phyloP scores from a whole-genome alignment of 1,140 invertebrate species.

The Scylla paramamosain region DNA sequence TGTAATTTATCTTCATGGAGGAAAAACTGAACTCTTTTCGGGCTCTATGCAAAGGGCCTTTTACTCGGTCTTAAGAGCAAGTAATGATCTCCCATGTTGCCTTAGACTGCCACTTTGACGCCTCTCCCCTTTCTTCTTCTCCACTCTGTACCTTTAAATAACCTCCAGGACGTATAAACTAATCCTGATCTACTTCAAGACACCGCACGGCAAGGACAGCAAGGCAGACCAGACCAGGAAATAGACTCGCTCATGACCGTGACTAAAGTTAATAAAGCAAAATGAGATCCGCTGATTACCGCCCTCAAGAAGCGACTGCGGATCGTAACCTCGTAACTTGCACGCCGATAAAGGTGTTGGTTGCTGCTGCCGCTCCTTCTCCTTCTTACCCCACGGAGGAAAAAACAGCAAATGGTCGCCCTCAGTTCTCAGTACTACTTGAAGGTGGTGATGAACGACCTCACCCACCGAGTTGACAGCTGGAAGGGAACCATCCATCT shows the following conservation, averaged over 20 bases:
- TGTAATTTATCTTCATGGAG: slow-evolving; percentile 52
- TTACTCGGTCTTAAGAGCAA: slow-evolving; percentile 2
- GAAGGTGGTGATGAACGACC: slow-evolving; percentile 53
- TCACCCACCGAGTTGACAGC: slow-evolving; percentile 36
- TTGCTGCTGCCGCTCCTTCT: neutral
- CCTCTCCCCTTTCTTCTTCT: neutral
- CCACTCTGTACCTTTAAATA: neutral
- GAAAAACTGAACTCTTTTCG: neutral
- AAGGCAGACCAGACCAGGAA: neutral
- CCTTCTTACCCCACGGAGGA: neutral
- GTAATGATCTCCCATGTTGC: neutral
- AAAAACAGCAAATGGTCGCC: neutral
- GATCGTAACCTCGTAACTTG: neutral
- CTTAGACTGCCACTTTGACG: neutral
- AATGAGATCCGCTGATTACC: neutral
- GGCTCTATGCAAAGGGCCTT: slow-evolving; percentile 11
- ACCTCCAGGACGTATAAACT: neutral
- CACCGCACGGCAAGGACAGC: neutral
- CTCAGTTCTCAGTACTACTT: neutral
- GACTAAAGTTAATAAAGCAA: neutral
- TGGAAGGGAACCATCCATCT: slow-evolving; percentile 61
- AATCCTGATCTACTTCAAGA: neutral
- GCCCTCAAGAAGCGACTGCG: neutral
- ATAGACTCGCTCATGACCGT: neutral
- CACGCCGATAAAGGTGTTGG: neutral